Percentiles rank a stretch among this genome's conserved stretches.
phyloP scores from a whole-genome alignment of 2,113 vertebrate species.

The Cheirogaleus medius region DNA sequence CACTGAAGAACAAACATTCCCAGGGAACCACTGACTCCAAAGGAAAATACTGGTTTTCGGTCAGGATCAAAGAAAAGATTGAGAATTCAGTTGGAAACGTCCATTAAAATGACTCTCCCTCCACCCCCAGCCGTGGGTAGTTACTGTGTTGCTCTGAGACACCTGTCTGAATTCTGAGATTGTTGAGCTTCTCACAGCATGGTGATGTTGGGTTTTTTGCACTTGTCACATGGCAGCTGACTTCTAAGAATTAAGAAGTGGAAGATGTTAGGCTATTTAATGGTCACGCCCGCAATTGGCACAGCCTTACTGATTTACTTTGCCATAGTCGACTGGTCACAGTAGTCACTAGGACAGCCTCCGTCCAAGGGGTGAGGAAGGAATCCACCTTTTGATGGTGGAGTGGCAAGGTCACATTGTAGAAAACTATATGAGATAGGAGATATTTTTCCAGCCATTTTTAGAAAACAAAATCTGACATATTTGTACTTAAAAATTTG shows the following conservation, averaged over 20 bases:
- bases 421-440: not conserved
- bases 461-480: not conserved
- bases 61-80: not conserved
- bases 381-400: not conserved
- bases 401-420: not conserved
- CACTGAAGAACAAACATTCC: not conserved
- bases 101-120: not conserved
- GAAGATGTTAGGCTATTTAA: not conserved
- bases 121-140: not conserved
- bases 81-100: not conserved
- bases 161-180: not conserved
- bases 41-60: not conserved
- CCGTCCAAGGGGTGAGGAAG: not conserved
- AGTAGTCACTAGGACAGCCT: not conserved
- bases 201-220: not conserved
- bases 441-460: not conserved
- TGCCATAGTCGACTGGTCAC: not conserved
- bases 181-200: not conserved
- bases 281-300: not conserved
- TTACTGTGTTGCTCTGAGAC: not conserved
- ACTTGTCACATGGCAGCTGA: not conserved
- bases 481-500: not conserved
- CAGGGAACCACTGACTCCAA: not conserved
- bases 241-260: not conserved
- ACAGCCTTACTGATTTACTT: not conserved